Conservation (phyloP, 1,140 invertebrate species). For the Drosophila ercepeae region DNA sequence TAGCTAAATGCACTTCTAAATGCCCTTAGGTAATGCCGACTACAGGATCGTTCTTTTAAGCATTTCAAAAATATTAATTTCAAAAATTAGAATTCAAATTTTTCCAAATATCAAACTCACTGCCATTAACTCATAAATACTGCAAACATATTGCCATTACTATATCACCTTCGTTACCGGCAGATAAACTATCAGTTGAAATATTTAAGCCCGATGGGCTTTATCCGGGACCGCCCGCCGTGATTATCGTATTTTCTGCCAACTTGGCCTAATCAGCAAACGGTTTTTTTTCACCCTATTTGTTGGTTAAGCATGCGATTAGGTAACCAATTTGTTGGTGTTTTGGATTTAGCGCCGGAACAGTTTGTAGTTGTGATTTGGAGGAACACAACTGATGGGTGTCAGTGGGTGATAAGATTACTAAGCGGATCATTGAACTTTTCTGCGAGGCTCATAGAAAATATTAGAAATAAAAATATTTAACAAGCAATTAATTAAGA, state of each 20-base stretch:
- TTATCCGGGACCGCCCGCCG: slow-evolving; percentile 28
- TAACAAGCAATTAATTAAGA: slow-evolving; percentile 35
- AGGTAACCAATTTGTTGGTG: slow-evolving; percentile 29
- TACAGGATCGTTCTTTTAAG: not conserved
- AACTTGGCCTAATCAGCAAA: slow-evolving; percentile 30
- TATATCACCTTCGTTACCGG: slow-evolving; percentile 1
- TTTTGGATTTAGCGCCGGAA: slow-evolving; percentile 24
- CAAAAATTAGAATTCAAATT: not conserved
- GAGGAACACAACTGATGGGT: slow-evolving; percentile 24
- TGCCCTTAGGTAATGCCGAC: slow-evolving; percentile 1
- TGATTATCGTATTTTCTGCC: slow-evolving; percentile 32
- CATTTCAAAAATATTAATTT: not conserved
- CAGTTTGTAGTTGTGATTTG: slow-evolving; percentile 36
- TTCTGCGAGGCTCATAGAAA: slow-evolving; percentile 14
- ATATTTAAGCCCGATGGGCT: slow-evolving; percentile 9
- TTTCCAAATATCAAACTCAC: slow-evolving; percentile 24
- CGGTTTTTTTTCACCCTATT: not conserved
- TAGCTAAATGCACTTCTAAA: slow-evolving; percentile 4
- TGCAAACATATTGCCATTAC: not conserved
- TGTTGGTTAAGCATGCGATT: slow-evolving; percentile 17
- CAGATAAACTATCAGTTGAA: slow-evolving; percentile 50
- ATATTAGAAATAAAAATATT: slow-evolving; percentile 5
- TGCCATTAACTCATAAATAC: slow-evolving; percentile 22
- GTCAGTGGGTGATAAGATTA: slow-evolving; percentile 39
- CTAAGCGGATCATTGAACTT: slow-evolving; percentile 39